A percentile compares a stretch with the other conserved stretches of the same genome.
These are phyloP conservation scores for Hemitrygon akajei DNA, from an alignment of 2,797 vertebrate species.

Conservation along the genomic window DNA sequence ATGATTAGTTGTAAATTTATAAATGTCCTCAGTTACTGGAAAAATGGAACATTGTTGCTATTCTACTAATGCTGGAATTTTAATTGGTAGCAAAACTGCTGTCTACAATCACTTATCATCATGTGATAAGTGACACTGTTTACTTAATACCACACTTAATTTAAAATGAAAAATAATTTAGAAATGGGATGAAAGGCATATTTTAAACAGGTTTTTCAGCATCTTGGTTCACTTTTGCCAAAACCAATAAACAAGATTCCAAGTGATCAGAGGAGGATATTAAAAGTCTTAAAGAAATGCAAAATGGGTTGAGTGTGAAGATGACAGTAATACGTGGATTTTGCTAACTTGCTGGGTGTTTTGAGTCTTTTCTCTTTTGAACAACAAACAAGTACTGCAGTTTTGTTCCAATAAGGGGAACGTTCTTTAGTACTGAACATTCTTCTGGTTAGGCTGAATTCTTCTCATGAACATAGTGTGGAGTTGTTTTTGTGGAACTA, in stretches of 20 bases:
- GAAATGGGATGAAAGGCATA: background rate
- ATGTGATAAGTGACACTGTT: too few relatives aligned
- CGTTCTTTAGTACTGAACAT: background rate
- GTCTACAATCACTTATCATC: background rate
- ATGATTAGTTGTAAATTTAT: background rate
- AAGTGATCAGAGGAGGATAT: background rate
- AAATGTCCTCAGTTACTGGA: background rate
- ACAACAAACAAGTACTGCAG: too few relatives aligned
- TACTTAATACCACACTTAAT: background rate
- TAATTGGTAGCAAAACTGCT: background rate
- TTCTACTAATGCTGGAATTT: background rate
- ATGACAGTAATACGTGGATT: too few relatives aligned
- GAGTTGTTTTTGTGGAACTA: background rate
- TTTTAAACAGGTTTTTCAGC: background rate
- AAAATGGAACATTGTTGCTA: background rate
- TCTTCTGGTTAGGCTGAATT: background rate
- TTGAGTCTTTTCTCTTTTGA: too few relatives aligned
- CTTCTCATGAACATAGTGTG: background rate
- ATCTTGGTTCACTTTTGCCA: background rate
- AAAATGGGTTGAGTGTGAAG: too few relatives aligned
- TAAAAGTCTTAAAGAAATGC: too few relatives aligned
- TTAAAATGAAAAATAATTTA: background rate
- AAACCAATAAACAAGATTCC: background rate
- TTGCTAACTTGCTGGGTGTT: too few relatives aligned
- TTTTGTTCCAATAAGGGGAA: constrained; percentile 5